Evolutionary conservation across 2,888 invertebrate genomes (phyloP), one percentile per base, ranked within the genome.

Genomic region (Plemyria rubiginata): DNA sequence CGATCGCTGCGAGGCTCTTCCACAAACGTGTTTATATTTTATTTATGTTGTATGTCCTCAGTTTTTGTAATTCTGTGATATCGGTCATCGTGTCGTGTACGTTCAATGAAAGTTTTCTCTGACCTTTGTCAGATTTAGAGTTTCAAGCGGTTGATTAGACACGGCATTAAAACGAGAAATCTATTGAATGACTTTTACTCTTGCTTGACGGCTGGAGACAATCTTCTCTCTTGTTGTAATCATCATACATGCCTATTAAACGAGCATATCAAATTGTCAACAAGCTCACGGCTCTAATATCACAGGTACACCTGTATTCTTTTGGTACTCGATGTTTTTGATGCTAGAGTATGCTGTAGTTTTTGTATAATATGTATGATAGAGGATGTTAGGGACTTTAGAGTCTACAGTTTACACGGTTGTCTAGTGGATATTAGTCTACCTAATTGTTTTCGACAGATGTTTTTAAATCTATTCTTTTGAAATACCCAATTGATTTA

Each of bases 1-100:
- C 58, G 53, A 67, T 45, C 48, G 61, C 64, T 45, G 49, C 59
- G 52, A 56, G 60, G 46, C 60, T 62, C 51, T 56, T 62, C 60
- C 61, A 60, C 57, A 69, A 63, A 66, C 66, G 61, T 65, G 69
- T 68, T 61, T 65, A 60, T 48, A 61, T 65, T 63, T 66, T 64
- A 68, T 67, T 68, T 60, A 62, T 66, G 56, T 38, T 49, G 48
- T 62, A 41, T 43, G 52, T 55, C 38, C 54, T 32, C 50, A 50
- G 56, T 62, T 62, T 66, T 62, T 62, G 41, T 45, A 50, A 57
- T 62, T 60, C 50, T 53, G 52, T 22, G 36, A 62, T 60, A 66
- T 60, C 54, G 66, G 66, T 62, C 62, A 66, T 46, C 46, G 62
- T 62, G 66, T 66, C 62, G 48, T 46, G 41, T 48, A 15, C 46